Percentiles rank a stretch among this genome's conserved stretches.
Evolutionary conservation across 1,140 invertebrate genomes (phyloP).

Genomic region (Caenorhabditis inopinata): DNA sequence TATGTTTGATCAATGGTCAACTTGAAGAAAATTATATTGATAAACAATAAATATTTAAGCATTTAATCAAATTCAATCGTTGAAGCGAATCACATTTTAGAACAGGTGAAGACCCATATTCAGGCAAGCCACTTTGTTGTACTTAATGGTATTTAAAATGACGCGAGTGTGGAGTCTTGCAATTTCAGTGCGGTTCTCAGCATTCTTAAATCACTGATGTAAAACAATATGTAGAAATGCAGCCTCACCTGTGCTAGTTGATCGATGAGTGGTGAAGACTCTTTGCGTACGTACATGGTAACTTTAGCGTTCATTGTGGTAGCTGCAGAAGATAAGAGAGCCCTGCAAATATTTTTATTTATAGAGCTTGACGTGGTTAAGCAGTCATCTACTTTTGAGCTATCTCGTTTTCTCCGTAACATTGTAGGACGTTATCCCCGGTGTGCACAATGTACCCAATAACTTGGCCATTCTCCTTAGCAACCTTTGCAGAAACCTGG

Average conservation of each 20-base stretch:
- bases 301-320: slow-evolving; percentile 29
- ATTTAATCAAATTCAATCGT: neutral
- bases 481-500: slow-evolving; percentile 17
- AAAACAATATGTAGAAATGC: neutral
- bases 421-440: slow-evolving; percentile 38
- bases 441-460: slow-evolving; percentile 38
- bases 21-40: no score
- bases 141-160: slow-evolving; percentile 32
- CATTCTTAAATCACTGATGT: neutral
- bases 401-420: slow-evolving; percentile 41
- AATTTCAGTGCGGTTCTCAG: neutral
- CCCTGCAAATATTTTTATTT: slow-evolving; percentile 12
- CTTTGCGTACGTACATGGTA: slow-evolving; percentile 27
- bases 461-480: slow-evolving; percentile 27
- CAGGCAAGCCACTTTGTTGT: slow-evolving; percentile 38
- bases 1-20: no score
- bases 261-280: neutral
- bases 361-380: neutral
- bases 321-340: slow-evolving; percentile 12
- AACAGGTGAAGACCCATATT: slow-evolving; percentile 47
- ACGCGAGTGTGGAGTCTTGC: slow-evolving; percentile 43
- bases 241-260: slow-evolving; percentile 10
- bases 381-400: slow-evolving; percentile 20
- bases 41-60: no score
- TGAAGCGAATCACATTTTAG: neutral